Evolutionary conservation across 1,140 invertebrate species (phyloP).

Genomic region (Hylyphantes graminicola): DNA sequence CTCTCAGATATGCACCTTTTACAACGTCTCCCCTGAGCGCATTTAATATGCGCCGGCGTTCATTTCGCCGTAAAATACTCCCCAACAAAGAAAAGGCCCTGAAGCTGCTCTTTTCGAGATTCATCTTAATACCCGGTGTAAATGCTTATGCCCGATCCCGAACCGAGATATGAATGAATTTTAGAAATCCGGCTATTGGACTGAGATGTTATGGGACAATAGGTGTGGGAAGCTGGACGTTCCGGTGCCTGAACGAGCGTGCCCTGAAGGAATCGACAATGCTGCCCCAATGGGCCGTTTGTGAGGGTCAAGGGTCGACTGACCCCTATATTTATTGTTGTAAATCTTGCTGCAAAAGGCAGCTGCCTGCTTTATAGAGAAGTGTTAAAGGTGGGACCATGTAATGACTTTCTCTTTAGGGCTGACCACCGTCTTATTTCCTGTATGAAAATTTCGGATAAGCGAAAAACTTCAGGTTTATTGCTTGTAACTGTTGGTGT

Average conservation of each 20-base stretch:
- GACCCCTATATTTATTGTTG: slow-evolving; percentile 20
- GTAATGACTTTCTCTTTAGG: no score
- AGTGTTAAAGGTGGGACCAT: no score
- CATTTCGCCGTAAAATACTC: slow-evolving; percentile 47
- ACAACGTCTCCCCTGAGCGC: slow-evolving; percentile 1
- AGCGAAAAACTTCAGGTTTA: no score
- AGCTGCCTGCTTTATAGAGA: slow-evolving; percentile 13
- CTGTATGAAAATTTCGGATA: no score
- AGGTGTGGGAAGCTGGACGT: not conserved
- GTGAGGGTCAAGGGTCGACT: slow-evolving; percentile 30
- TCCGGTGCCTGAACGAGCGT: slow-evolving; percentile 5
- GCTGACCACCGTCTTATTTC: no score
- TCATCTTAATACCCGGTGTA: slow-evolving; percentile 43
- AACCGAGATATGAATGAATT: slow-evolving; percentile 35
- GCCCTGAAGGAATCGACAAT: slow-evolving; percentile 27
- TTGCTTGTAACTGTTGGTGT: no score
- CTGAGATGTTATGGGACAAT: slow-evolving; percentile 43
- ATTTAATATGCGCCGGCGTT: slow-evolving; percentile 39
- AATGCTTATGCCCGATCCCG: slow-evolving; percentile 12
- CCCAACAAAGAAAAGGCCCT: slow-evolving; percentile 15
- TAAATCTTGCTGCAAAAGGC: not conserved
- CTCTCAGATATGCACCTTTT: no score
- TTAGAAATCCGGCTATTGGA: not conserved
- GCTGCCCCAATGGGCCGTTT: not conserved
- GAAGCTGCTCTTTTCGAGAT: slow-evolving; percentile 30